Conservation (phyloP, 2,888 invertebrate genomes). For the Cerastoderma edule region DNA sequence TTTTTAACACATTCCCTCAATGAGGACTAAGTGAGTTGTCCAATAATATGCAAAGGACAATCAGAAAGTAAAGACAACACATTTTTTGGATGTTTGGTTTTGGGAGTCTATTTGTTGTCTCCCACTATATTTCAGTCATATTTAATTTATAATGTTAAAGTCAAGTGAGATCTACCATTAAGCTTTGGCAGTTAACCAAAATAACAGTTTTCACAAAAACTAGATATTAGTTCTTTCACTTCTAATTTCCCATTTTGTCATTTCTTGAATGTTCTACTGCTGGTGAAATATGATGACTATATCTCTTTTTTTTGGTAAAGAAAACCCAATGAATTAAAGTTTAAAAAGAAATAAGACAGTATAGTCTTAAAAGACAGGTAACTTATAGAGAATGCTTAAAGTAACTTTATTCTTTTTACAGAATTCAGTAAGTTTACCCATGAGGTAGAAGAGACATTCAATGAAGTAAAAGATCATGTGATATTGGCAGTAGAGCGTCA, state of each 20-base stretch:
- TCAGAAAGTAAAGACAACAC: no score
- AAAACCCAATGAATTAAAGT: background rate
- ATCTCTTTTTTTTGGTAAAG: background rate
- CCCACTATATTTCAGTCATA: no score
- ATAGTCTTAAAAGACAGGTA: background rate
- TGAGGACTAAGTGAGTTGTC: no score
- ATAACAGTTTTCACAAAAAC: no score
- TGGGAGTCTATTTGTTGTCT: no score
- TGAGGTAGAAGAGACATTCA: slow-evolving; percentile 42
- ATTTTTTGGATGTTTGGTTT: no score
- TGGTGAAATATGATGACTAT: background rate
- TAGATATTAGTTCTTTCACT: no score
- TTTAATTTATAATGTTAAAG: no score
- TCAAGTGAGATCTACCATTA: no score
- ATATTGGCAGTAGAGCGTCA: slow-evolving; percentile 50
- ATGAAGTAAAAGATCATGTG: slow-evolving; percentile 52
- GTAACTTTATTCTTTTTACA: slow-evolving; percentile 15
- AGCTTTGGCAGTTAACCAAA: no score
- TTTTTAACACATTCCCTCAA: no score
- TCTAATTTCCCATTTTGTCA: background rate
- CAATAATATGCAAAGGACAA: no score
- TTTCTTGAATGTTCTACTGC: background rate
- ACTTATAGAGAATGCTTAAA: background rate
- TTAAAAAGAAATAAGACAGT: background rate
- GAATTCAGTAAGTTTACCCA: slow-evolving; percentile 47